A percentile compares a stretch with the other conserved stretches of the same genome.
Evolutionary conservation across 2,113 vertebrate genomes (phyloP).

Genomic region (Aplodontia rufa): DNA sequence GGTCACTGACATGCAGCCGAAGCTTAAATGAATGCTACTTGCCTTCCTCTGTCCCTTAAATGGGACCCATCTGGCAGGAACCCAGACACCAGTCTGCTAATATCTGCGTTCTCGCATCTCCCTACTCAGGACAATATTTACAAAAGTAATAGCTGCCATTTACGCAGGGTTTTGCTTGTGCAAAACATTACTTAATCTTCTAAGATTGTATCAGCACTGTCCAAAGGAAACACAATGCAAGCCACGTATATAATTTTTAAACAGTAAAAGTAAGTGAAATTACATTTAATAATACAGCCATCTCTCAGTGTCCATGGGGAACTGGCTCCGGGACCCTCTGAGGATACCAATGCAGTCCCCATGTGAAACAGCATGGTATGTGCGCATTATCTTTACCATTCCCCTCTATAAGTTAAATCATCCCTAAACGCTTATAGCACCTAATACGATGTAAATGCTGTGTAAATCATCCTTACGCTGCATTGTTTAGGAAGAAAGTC

Average conservation of each 20-base stretch:
- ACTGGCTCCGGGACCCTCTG: neutral
- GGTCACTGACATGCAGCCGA: accelerated
- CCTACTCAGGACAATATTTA: neutral
- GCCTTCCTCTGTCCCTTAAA: neutral
- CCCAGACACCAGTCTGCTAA: neutral
- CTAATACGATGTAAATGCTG: neutral
- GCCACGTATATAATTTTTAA: neutral
- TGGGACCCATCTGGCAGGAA: neutral
- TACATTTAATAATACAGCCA: neutral
- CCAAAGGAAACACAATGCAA: neutral
- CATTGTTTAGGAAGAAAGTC: neutral
- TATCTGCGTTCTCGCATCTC: neutral
- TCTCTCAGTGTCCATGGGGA: neutral
- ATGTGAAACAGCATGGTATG: neutral
- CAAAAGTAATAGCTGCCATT: neutral
- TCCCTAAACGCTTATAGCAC: too few relatives aligned
- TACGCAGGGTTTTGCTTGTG: neutral
- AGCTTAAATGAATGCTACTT: neutral
- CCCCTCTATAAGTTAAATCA: neutral
- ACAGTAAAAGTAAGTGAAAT: conserved; percentile 10
- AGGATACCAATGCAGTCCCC: neutral
- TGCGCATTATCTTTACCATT: too few relatives aligned
- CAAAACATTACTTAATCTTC: neutral
- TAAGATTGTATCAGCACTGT: neutral
- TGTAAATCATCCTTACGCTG: too few relatives aligned